Percentiles rank a stretch among this genome's conserved stretches.
Evolutionary conservation across 2,113 vertebrate species (phyloP).

Genomic region (Benitochromis conjunctus): DNA sequence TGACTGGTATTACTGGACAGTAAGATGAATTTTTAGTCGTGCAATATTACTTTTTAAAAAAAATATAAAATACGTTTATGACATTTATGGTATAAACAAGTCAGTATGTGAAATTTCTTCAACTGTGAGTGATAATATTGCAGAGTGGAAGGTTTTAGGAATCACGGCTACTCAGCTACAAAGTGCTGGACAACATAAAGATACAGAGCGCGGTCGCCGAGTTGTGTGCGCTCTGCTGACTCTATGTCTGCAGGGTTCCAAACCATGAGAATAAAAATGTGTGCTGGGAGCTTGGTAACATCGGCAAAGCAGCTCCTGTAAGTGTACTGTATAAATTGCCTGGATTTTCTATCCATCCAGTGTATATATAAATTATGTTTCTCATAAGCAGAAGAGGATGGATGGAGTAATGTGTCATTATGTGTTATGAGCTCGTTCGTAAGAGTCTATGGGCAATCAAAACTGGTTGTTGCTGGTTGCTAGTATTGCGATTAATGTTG

Average conservation of each 20-base stretch:
- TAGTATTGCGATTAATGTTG: background rate
- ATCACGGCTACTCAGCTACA: background rate
- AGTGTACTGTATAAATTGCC: background rate
- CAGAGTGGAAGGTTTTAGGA: background rate
- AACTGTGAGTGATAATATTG: background rate
- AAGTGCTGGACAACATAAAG: background rate
- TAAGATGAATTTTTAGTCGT: background rate
- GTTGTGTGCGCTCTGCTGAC: too few species aligned
- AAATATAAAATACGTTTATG: background rate
- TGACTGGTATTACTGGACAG: background rate
- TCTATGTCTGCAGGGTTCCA: background rate
- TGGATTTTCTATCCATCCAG: background rate
- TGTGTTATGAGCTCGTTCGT: background rate
- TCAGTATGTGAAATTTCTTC: background rate
- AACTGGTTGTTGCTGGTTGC: background rate
- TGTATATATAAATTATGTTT: background rate
- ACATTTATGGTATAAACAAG: background rate
- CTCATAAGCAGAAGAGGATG: background rate
- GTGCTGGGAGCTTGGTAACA: background rate
- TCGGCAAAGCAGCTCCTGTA: background rate
- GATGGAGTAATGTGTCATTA: background rate
- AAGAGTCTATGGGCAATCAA: background rate
- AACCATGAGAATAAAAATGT: background rate
- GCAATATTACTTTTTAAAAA: background rate
- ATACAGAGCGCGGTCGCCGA: background rate